A percentile compares a stretch with the other conserved stretches of the same genome.
These are phyloP conservation scores for Heteropelma amictum DNA, from an alignment of 2,888 invertebrate genomes.

Conservation along the genomic window DNA sequence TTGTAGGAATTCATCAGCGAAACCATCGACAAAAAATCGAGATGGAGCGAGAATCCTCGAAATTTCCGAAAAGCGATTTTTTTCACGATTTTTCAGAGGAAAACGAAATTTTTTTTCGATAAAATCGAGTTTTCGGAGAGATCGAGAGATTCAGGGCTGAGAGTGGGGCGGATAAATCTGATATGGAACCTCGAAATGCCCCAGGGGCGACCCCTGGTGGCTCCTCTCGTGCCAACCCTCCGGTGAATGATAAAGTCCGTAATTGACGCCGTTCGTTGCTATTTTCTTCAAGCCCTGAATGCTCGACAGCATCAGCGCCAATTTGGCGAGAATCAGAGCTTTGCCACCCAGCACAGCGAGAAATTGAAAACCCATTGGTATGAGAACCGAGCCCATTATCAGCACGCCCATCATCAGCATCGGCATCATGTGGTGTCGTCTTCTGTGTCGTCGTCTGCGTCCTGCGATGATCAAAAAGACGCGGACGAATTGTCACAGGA, in stretches of 20 bases:
- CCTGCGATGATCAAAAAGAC: slow-evolving; percentile 56
- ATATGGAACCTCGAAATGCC: slow-evolving; percentile 60
- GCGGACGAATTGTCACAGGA: no score
- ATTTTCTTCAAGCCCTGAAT: slow-evolving; percentile 89
- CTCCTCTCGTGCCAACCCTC: slow-evolving; percentile 76
- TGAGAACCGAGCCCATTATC: slow-evolving; percentile 86
- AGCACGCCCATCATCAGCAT: slow-evolving; percentile 89
- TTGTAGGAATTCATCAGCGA: background rate
- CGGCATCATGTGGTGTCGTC: slow-evolving; percentile 85
- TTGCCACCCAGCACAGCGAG: slow-evolving; percentile 90
- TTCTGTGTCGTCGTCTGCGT: slow-evolving; percentile 79
- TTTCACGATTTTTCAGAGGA: background rate
- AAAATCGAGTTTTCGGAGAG: background rate
- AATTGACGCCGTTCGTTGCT: slow-evolving; percentile 86
- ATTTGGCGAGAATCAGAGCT: slow-evolving; percentile 88
- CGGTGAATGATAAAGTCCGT: slow-evolving; percentile 85
- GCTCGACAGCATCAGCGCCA: slow-evolving; percentile 88
- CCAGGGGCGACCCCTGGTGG: slow-evolving; percentile 67
- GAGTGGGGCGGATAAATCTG: slow-evolving; percentile 52
- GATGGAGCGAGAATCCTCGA: no score
- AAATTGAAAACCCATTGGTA: slow-evolving; percentile 92
- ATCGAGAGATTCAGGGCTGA: slow-evolving; percentile 45
- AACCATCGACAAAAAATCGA: no score
- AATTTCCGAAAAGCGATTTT: background rate
- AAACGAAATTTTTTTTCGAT: background rate